Conservation (phyloP, 1,140 invertebrate genomes). For the Macrosteles quadrilineatus region DNA sequence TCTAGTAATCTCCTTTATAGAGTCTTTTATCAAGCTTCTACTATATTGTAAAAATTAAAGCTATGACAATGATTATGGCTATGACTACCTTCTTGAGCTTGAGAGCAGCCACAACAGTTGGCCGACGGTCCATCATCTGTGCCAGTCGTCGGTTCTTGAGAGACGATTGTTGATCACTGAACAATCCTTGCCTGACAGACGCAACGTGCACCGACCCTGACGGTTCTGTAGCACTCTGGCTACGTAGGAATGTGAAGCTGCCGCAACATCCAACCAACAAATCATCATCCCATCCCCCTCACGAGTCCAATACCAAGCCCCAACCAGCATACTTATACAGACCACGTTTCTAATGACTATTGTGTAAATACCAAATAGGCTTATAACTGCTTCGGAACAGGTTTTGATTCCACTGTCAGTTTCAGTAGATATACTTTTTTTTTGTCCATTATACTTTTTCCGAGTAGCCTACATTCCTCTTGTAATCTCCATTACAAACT, state of each 20-base stretch:
- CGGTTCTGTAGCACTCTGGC: neutral
- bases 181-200: neutral
- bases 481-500: no score
- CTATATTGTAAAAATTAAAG: no score
- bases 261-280: neutral
- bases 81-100: conserved; percentile 50
- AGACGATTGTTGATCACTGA: conserved; percentile 43
- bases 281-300: neutral
- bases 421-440: no score
- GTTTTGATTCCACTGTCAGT: no score
- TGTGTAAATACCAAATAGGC: no score
- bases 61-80: no score
- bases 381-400: no score
- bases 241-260: conserved; percentile 24
- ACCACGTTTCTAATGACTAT: conserved; percentile 9
- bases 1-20: no score
- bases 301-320: neutral
- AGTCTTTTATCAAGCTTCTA: no score
- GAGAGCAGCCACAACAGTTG: conserved; percentile 53
- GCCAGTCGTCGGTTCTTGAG: conserved; percentile 53
- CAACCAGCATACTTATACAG: neutral
- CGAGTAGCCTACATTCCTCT: no score
- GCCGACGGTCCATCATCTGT: conserved; percentile 56
- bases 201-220: neutral
- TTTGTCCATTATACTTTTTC: no score